Evolutionary conservation across 2,888 invertebrate species (phyloP), one percentile per base, ranked within the genome.

Genomic region (Agriopis leucophaearia): DNA sequence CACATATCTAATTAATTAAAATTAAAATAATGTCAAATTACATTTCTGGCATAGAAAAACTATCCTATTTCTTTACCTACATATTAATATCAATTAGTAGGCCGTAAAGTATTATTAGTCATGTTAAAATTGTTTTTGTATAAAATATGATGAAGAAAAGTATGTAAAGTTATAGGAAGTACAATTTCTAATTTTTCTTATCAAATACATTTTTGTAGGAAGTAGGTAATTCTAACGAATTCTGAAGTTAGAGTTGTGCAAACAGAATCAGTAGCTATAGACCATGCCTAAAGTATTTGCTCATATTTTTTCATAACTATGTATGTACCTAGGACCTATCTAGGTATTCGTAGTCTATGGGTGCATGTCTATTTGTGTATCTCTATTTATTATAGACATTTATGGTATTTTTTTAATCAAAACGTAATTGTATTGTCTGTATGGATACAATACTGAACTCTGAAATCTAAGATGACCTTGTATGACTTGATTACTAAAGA

Each of bases 41-140:
- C 75, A 81, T 80, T 81, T 77, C 75, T 78, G 79, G 78, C 78
- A 77, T 81, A 78, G 73, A 80, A 79, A 65, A 74, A 75, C 77
- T 75, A 77, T 78, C 72, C 73, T 77, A 65, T 78, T 76, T 73
- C 71, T 66, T 76, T 75, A 78, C 70, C 78, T 74, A 58, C 16
- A 40, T 74, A 58, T 8, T 69, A 56, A 76, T 78, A 80, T 81
- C 79, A 75, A 74, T 74, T 72, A 75, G 66, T 75, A 70, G 77
- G 82, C 80, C 85, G 78, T 86, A 85, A 86, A 88, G 89, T 91
- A 91, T 90, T 90, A 91, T 81, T 88, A 90, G 84, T 82, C 74
- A 80, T 84, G 82, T 86, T 81, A 81, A 81, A 75, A 78, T 77
- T 77, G 78, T 79, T 72, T 75, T 75, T 76, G 74, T 76, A 69